phyloP scores from a whole-genome alignment of 2,797 vertebrate genomes.

The Scleropages formosus region DNA sequence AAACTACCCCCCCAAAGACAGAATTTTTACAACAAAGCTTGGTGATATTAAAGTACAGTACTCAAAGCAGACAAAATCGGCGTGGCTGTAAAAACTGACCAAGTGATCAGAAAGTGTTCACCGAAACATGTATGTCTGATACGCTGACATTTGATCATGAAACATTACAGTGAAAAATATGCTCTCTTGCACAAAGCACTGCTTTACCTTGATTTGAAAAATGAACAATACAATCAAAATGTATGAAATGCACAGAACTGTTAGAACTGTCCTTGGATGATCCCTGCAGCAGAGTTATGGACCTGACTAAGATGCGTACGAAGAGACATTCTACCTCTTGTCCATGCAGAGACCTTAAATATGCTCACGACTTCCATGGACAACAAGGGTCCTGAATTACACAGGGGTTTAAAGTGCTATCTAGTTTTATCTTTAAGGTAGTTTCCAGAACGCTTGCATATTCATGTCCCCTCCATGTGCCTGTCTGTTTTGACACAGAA shows the following conservation, averaged over 20 bases:
- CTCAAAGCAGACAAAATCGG: neutral
- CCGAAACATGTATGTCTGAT: neutral
- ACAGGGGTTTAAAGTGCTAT: neutral
- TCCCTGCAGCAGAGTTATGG: neutral
- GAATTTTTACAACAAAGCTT: neutral
- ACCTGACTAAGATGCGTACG: slow-evolving; percentile 8
- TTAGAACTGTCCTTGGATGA: neutral
- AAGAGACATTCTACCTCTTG: neutral
- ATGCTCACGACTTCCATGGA: neutral
- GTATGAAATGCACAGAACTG: slow-evolving; percentile 3
- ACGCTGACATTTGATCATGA: slow-evolving; percentile 6
- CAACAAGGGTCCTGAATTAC: slow-evolving; percentile 15
- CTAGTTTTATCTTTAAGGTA: slow-evolving; percentile 9
- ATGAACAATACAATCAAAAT: slow-evolving; percentile 17
- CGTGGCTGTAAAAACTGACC: neutral
- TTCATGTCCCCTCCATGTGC: slow-evolving; percentile 38
- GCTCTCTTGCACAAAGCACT: slow-evolving; percentile 2
- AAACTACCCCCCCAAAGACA: neutral
- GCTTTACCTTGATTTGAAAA: slow-evolving; percentile 20
- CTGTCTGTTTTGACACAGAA: neutral
- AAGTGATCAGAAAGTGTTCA: neutral
- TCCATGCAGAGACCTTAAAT: neutral
- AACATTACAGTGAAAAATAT: slow-evolving; percentile 8
- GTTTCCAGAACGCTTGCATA: neutral
- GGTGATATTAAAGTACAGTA: neutral